Percentiles rank a stretch among this genome's conserved stretches.
Evolutionary conservation across 2,797 vertebrate species (phyloP).

Genomic region (Macropus fuliginosus): DNA sequence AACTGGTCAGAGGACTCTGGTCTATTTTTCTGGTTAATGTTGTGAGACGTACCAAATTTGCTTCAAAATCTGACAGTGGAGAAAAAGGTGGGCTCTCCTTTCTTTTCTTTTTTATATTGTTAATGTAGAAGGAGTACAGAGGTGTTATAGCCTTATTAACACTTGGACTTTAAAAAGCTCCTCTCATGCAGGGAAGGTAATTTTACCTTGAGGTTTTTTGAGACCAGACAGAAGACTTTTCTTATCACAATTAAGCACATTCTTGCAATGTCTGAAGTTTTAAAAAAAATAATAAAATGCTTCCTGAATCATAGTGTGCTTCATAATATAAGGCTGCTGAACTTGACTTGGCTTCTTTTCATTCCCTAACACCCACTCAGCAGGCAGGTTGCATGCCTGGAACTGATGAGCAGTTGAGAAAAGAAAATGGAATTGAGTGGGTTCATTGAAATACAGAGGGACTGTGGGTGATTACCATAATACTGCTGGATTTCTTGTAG

Average conservation of each 20-base stretch:
- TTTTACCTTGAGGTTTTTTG: background rate
- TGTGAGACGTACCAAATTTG: background rate
- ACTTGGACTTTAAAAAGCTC: background rate
- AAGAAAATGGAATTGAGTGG: background rate
- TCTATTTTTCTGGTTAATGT: background rate
- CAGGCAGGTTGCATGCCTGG: background rate
- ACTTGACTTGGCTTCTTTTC: background rate
- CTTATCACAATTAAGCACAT: background rate
- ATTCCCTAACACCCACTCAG: background rate
- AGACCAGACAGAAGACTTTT: background rate
- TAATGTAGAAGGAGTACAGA: background rate
- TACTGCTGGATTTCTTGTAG: background rate
- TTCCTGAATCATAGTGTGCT: background rate
- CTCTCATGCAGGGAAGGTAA: conserved; percentile 4
- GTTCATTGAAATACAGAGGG: background rate
- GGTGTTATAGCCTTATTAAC: background rate
- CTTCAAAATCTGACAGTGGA: background rate
- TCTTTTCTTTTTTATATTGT: background rate
- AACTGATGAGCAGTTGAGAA: background rate
- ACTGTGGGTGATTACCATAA: background rate
- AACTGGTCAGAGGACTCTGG: background rate
- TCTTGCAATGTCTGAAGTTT: background rate
- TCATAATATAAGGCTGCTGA: background rate
- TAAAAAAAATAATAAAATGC: background rate
- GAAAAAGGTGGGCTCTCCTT: background rate